A percentile compares a stretch with the other conserved stretches of the same genome.
phyloP scores from a whole-genome alignment of 2,797 vertebrate genomes.

The Scyliorhinus canicula region DNA sequence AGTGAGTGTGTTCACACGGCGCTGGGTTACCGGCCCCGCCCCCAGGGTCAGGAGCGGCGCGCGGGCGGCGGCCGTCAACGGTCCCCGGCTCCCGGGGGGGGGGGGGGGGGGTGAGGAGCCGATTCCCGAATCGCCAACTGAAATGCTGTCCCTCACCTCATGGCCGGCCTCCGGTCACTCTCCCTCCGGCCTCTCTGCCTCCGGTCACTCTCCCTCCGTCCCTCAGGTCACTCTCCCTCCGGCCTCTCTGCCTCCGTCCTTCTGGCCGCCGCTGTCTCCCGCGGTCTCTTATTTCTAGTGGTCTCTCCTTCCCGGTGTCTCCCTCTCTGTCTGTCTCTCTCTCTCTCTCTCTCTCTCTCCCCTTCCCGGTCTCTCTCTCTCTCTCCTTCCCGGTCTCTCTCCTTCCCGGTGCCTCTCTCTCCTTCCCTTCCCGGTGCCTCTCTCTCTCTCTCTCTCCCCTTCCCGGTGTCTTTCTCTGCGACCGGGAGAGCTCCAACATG shows the following conservation, averaged over 20 bases:
- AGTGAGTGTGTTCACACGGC: too few species aligned
- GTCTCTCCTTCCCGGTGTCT: too few species aligned
- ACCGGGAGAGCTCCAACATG: background rate
- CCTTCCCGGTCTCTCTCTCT: background rate
- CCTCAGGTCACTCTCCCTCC: too few species aligned
- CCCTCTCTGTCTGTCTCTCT: too few species aligned
- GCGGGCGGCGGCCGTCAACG: background rate
- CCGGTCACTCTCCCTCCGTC: background rate
- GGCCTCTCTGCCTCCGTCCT: background rate
- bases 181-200: too few species aligned
- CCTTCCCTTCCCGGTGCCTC: too few species aligned
- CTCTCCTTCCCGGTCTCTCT: too few species aligned
- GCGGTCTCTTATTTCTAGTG: too few species aligned
- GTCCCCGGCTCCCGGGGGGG: background rate
- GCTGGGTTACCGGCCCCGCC: too few species aligned
- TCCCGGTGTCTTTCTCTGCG: background rate
- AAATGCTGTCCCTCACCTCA: background rate
- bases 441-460: background rate
- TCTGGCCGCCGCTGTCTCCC: too few species aligned
- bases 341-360: background rate
- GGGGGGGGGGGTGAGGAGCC: too few species aligned
- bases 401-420: too few species aligned
- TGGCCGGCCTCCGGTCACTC: background rate
- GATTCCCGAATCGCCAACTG: background rate
- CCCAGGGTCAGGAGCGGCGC: background rate